Conservation (phyloP, 2,888 invertebrate species). For the Leptopilina syphax region DNA sequence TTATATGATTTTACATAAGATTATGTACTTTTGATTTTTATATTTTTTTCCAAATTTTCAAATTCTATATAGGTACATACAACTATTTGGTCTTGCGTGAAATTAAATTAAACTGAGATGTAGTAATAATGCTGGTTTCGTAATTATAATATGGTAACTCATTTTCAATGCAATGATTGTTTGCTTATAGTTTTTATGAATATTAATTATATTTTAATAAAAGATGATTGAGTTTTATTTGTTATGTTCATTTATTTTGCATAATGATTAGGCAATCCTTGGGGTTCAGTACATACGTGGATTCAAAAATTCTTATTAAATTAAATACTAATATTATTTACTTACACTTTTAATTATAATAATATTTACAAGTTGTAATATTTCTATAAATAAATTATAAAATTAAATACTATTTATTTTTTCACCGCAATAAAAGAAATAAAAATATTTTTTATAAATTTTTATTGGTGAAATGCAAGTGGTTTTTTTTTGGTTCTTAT, state of each 20-base stretch:
- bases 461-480: background rate
- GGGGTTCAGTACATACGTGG: too few species aligned
- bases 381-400: too few species aligned
- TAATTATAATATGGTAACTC: background rate
- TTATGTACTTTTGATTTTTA: background rate
- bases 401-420: too few species aligned
- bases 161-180: background rate
- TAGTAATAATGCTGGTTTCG: background rate
- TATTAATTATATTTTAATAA: too few species aligned
- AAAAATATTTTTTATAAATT: background rate
- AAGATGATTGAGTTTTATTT: too few species aligned
- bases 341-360: too few species aligned
- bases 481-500: background rate
- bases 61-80: background rate
- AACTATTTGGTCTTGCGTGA: background rate
- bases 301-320: too few species aligned
- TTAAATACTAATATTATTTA: too few species aligned
- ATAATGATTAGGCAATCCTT: too few species aligned
- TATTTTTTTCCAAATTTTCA: background rate
- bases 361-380: too few species aligned
- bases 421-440: too few species aligned
- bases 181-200: background rate
- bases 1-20: background rate
- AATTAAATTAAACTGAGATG: background rate
- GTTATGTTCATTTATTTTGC: too few species aligned